Conservation (phyloP, 2,113 vertebrate species). For the Deroptyus accipitrinus region DNA sequence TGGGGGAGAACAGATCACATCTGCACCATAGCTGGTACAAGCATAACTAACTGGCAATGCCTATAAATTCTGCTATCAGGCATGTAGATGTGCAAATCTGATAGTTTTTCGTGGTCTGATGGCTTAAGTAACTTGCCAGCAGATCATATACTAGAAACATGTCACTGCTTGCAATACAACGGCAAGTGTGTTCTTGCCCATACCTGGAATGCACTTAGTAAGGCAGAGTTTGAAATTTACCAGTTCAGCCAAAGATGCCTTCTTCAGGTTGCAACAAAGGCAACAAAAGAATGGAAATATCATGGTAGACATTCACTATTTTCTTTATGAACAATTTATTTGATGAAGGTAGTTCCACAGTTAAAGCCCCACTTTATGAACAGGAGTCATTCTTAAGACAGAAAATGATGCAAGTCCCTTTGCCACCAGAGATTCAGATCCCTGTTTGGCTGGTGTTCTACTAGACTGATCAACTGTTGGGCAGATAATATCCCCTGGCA, state of each 20-base stretch:
- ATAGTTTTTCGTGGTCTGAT: background rate
- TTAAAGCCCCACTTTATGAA: background rate
- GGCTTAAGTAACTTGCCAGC: background rate
- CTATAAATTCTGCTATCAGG: background rate
- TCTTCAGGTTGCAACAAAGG: background rate
- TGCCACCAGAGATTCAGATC: background rate
- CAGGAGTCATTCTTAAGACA: background rate
- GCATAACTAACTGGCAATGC: background rate
- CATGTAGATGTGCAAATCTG: background rate
- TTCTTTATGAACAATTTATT: background rate
- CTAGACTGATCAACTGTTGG: background rate
- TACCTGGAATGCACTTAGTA: background rate
- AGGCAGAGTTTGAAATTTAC: background rate
- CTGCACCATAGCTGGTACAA: background rate
- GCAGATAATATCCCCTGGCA: background rate
- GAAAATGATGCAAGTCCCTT: background rate
- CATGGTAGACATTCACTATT: background rate
- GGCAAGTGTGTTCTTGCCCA: background rate
- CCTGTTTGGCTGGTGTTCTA: background rate
- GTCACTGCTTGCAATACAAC: background rate
- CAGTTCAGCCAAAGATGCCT: background rate
- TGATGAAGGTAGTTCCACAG: background rate
- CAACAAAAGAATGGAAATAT: background rate
- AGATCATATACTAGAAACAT: background rate
- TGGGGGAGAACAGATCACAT: background rate